Conservation (phyloP, 2,113 vertebrate genomes). For the Leiothrix lutea region DNA sequence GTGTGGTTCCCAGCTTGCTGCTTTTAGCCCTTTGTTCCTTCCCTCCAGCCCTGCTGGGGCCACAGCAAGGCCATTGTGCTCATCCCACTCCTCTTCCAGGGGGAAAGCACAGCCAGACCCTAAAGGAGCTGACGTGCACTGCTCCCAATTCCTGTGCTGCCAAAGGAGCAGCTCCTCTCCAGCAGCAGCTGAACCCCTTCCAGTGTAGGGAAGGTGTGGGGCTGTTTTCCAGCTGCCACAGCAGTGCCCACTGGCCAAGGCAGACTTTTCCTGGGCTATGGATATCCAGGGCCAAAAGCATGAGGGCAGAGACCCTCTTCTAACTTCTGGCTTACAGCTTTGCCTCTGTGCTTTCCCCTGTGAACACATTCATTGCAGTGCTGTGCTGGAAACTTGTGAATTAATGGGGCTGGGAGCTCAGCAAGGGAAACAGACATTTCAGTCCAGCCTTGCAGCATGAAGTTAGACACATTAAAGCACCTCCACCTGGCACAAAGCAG, state of each 20-base stretch:
- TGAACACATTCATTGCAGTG: accelerated
- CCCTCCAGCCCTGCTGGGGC: neutral
- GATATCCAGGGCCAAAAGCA: neutral
- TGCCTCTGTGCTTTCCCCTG: neutral
- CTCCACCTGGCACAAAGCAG: neutral
- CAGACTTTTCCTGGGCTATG: neutral
- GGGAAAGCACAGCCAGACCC: neutral
- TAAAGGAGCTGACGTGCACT: neutral
- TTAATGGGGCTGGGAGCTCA: neutral
- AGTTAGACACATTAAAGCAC: neutral
- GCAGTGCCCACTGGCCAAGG: accelerated
- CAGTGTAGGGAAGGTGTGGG: accelerated
- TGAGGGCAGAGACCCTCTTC: neutral
- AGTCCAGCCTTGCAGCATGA: neutral
- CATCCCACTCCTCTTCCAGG: too few species aligned
- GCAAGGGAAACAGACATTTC: neutral
- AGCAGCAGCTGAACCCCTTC: neutral
- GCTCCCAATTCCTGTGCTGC: neutral
- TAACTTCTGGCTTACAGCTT: neutral
- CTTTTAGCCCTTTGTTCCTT: neutral
- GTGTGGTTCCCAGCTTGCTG: neutral
- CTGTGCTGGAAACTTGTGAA: neutral
- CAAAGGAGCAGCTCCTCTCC: neutral
- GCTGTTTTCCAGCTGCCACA: neutral
- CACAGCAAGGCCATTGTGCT: neutral